phyloP scores from a whole-genome alignment of 1,140 invertebrate genomes.

The Drosophila tropicalis region DNA sequence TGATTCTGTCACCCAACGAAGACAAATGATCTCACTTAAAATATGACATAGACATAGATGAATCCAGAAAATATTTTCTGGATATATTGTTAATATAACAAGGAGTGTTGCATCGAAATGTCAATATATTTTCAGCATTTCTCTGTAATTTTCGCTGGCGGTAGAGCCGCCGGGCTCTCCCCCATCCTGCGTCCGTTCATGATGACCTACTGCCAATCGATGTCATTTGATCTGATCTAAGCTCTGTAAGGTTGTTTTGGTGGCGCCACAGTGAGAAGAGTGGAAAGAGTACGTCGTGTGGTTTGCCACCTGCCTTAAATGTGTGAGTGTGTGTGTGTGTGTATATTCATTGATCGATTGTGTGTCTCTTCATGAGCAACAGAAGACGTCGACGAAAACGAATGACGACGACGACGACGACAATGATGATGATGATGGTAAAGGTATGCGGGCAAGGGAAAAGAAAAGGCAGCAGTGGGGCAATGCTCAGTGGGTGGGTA shows the following conservation, averaged over 20 bases:
- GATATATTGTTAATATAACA: too few species aligned
- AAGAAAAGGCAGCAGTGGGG: not conserved
- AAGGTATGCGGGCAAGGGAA: not conserved
- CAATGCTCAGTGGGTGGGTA: not conserved
- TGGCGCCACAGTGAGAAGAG: too few species aligned
- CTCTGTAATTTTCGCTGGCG: too few species aligned
- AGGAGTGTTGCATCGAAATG: too few species aligned
- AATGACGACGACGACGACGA: too few species aligned
- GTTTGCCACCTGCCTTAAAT: not conserved
- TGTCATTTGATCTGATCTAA: not conserved
- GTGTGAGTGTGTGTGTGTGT: not conserved
- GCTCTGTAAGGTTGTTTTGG: too few species aligned
- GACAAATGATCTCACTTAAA: not conserved
- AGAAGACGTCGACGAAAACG: not conserved
- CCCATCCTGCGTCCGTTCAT: too few species aligned
- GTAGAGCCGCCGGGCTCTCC: too few species aligned
- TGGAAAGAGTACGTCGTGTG: too few species aligned
- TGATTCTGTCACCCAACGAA: not conserved
- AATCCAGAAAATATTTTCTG: too few species aligned
- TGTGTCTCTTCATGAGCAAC: not conserved
- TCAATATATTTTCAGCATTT: too few species aligned
- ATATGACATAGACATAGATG: not conserved
- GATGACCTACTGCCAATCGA: too few species aligned
- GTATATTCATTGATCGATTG: slow-evolving; percentile 4
- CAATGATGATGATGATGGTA: not conserved